phyloP scores from a whole-genome alignment of 2,113 vertebrate species.

The Albula glossodonta region DNA sequence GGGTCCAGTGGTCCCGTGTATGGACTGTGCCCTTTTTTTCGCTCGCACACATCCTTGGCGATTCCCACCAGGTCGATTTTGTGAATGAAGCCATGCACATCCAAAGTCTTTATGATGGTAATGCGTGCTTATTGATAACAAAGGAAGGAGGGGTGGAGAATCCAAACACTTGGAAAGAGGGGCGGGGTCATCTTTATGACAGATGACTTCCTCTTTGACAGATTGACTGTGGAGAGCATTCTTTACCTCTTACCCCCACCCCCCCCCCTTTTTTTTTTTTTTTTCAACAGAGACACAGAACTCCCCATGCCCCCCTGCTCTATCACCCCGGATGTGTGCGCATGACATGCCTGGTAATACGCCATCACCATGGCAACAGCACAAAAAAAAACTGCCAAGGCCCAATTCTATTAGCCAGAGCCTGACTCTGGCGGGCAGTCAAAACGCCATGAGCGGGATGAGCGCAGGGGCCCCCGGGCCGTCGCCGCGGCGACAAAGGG shows the following conservation, averaged over 20 bases:
- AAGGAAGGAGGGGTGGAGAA: conserved; percentile 66
- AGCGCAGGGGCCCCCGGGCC: conserved; percentile 68
- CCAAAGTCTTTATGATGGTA: conserved; percentile 87
- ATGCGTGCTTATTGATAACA: conserved; percentile 75
- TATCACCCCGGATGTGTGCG: conserved; percentile 24
- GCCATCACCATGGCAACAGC: conserved; percentile 81
- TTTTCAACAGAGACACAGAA: not conserved
- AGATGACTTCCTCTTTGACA: conserved; percentile 79
- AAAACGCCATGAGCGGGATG: conserved; percentile 65
- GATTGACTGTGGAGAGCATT: conserved; percentile 76
- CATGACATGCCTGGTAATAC: conserved; percentile 83
- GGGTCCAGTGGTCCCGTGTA: not conserved
- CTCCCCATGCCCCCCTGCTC: not conserved
- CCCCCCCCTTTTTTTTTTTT: conserved; percentile 13
- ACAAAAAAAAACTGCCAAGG: conserved; percentile 69
- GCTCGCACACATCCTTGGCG: conserved; percentile 64
- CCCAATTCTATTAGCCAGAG: conserved; percentile 77
- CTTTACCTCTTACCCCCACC: conserved; percentile 36
- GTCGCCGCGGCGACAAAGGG: conserved; percentile 69
- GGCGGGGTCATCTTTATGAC: conserved; percentile 58
- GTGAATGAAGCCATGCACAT: conserved; percentile 87
- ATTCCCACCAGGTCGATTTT: conserved; percentile 84
- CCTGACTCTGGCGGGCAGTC: conserved; percentile 71
- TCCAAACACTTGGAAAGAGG: conserved; percentile 57
- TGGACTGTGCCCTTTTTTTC: conserved; percentile 50